Percentiles rank a stretch among this genome's conserved stretches.
Conservation (phyloP, 2,888 invertebrate species). For the Platerodrilus igneus region DNA sequence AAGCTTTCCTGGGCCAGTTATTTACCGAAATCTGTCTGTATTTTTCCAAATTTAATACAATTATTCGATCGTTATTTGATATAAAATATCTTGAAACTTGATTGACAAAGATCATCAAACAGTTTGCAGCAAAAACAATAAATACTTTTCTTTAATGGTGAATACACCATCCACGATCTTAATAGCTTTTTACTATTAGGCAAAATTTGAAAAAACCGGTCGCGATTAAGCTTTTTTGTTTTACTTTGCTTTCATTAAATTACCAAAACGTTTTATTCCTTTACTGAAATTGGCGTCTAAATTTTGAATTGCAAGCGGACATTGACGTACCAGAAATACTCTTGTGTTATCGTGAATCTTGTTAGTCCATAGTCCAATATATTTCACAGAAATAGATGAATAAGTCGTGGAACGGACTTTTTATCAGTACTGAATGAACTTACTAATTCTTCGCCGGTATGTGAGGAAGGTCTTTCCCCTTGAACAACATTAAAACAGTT, state of each 20-base stretch:
- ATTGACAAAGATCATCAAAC: constrained; percentile 9
- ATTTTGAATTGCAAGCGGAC: constrained; percentile 15
- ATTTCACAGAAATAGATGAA: constrained; percentile 16
- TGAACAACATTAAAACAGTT: constrained; percentile 16
- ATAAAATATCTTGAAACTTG: constrained; percentile 12
- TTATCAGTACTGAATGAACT: constrained; percentile 17
- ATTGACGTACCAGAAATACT: constrained; percentile 11
- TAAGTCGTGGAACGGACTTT: constrained; percentile 14
- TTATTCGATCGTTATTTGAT: no score
- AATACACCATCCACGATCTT: constrained; percentile 14
- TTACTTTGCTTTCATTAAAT: no score
- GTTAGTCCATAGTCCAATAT: constrained; percentile 11
- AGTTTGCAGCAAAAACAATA: constrained; percentile 13
- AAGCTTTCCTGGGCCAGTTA: no score
- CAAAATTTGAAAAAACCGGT: constrained; percentile 13
- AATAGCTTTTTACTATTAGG: constrained; percentile 12
- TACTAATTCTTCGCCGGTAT: constrained; percentile 15
- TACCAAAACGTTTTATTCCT: no score
- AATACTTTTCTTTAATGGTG: constrained; percentile 13
- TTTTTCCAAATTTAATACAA: no score
- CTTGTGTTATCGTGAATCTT: no score
- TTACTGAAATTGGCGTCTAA: constrained; percentile 13
- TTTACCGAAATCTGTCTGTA: no score
- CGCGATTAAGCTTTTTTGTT: constrained; percentile 13
- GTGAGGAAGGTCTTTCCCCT: constrained; percentile 14